Percentiles rank a stretch among this genome's conserved stretches.
phyloP scores from a whole-genome alignment of 2,113 vertebrate species.

The Syngnathus floridae region DNA sequence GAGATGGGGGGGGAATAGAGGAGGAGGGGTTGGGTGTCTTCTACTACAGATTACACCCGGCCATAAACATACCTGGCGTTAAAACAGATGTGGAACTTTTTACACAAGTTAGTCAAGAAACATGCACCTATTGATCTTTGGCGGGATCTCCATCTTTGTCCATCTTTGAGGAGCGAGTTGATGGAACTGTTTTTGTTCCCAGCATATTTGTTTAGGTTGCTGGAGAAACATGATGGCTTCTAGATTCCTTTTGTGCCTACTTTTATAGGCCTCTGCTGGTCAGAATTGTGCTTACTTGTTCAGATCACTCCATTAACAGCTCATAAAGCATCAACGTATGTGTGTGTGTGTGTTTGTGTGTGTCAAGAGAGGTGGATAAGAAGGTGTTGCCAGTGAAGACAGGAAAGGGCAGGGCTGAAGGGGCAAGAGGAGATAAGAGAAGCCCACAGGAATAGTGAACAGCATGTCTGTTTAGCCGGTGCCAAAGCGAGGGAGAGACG shows the following conservation, averaged over 20 bases:
- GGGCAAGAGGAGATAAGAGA: slow-evolving; percentile 41
- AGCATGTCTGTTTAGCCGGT: slow-evolving; percentile 1
- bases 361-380: slow-evolving; percentile 41
- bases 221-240: neutral
- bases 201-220: too few species aligned
- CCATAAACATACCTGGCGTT: slow-evolving; percentile 15
- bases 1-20: slow-evolving; percentile 15
- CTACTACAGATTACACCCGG: slow-evolving; percentile 2
- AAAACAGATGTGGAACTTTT: slow-evolving; percentile 8
- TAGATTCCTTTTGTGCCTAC: neutral
- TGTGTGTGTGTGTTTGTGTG: neutral
- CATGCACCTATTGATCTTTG: too few species aligned
- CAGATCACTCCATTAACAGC: neutral
- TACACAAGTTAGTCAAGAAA: neutral
- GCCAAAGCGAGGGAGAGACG: neutral
- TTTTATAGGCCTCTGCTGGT: neutral
- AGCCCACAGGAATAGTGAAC: slow-evolving; percentile 9
- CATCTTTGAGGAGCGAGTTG: too few species aligned
- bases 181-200: too few species aligned
- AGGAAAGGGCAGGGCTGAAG: slow-evolving; percentile 26
- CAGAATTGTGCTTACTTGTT: neutral
- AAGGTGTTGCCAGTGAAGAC: slow-evolving; percentile 41
- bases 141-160: too few species aligned
- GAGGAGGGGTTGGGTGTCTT: slow-evolving; percentile 6
- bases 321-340: neutral